Evolutionary conservation across 2,113 vertebrate species (phyloP).

Genomic region (Elaphurus davidianus): DNA sequence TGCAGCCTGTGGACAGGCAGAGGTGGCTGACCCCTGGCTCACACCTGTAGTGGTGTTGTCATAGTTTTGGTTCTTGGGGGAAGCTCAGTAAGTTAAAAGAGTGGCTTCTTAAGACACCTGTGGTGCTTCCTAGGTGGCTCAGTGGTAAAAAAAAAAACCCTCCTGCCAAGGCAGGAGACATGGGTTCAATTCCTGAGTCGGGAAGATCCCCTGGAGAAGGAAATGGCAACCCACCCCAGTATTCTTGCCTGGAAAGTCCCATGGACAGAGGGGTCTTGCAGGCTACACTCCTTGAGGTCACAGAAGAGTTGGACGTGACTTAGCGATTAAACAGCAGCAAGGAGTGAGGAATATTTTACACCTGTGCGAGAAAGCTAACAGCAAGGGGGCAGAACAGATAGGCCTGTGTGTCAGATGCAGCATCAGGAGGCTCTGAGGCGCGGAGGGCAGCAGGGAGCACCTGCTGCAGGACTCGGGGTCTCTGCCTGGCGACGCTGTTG

Average conservation of each 20-base stretch:
- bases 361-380: too few relatives aligned
- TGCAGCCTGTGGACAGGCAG: too few relatives aligned
- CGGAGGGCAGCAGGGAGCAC: neutral
- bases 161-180: too few relatives aligned
- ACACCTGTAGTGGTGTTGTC: neutral
- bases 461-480: neutral
- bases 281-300: neutral
- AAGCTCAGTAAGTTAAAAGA: neutral
- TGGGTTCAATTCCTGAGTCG: too few relatives aligned
- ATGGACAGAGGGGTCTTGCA: neutral
- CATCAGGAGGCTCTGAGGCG: fast-evolving
- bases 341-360: neutral
- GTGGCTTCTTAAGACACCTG: neutral
- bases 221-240: neutral
- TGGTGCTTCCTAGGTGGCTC: too few relatives aligned
- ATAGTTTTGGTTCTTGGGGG: neutral
- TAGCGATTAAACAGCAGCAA: neutral
- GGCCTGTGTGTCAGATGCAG: too few relatives aligned
- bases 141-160: too few relatives aligned
- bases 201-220: too few relatives aligned
- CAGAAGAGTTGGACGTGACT: neutral
- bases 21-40: neutral
- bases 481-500: fast-evolving
- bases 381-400: neutral
- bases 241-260: neutral